These are phyloP conservation scores for Trogon surrucura DNA, from an alignment of 2,113 vertebrate species.

Conservation along the genomic window DNA sequence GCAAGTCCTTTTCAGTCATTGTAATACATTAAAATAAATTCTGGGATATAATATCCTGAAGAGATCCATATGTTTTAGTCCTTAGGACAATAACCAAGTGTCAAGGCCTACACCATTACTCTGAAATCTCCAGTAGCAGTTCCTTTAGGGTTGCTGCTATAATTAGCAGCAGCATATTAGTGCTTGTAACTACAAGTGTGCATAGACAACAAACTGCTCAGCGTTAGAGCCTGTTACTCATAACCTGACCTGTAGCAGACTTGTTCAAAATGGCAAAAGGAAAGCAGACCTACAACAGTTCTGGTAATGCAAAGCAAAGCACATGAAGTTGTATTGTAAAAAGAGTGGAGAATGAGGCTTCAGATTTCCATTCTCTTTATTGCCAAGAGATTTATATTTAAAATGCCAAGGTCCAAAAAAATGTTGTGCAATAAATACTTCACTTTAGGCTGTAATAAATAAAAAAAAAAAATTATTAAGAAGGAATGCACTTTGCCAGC, in stretches of 20 bases:
- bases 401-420: conserved; percentile 74
- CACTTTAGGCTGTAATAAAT: conserved; percentile 96
- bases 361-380: conserved; percentile 76
- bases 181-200: not conserved
- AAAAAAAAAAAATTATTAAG: conserved; percentile 83
- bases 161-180: not conserved
- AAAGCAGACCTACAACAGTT: not conserved
- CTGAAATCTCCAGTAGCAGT: not conserved
- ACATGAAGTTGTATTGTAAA: not conserved
- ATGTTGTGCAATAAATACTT: conserved; percentile 91
- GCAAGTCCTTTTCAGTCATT: not conserved
- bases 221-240: not conserved
- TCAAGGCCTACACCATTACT: not conserved
- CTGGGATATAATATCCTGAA: not conserved
- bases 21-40: not conserved
- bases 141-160: not conserved
- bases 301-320: not conserved
- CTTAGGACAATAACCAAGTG: not conserved
- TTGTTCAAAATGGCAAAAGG: not conserved
- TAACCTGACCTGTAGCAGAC: not conserved
- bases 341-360: not conserved
- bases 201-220: not conserved
- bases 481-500: conserved; percentile 87
- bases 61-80: not conserved
- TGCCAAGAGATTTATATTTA: conserved; percentile 79